These are phyloP conservation scores for Digitonthophagus gazella DNA, from an alignment of 2,888 invertebrate genomes.

Conservation along the genomic window DNA sequence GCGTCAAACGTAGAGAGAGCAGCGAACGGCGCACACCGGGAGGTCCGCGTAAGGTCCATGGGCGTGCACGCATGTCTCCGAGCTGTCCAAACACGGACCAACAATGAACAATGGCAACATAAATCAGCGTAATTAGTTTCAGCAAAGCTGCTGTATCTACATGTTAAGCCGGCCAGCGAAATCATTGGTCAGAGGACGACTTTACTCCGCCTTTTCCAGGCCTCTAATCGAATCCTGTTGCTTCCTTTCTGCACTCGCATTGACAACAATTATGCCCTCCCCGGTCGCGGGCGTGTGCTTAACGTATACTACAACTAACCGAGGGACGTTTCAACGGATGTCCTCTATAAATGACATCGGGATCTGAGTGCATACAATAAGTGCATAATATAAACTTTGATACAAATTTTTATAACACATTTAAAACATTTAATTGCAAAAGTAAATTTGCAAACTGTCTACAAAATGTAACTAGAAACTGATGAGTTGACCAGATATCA, in stretches of 20 bases:
- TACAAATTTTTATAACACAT: no score
- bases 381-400: no score
- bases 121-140: constrained; percentile 93
- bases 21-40: constrained; percentile 28
- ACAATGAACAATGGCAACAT: constrained; percentile 91
- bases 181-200: constrained; percentile 63
- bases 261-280: constrained; percentile 34
- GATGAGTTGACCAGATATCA: no score
- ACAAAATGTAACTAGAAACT: no score
- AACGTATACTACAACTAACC: constrained; percentile 5
- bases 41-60: constrained; percentile 37
- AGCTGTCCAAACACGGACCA: constrained; percentile 59
- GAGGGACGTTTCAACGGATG: constrained; percentile 14
- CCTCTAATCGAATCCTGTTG: constrained; percentile 37
- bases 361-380: no score
- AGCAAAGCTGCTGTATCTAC: constrained; percentile 55
- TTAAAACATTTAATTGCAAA: no score
- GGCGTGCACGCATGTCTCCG: constrained; percentile 50
- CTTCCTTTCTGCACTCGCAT: constrained; percentile 31
- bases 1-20: not conserved
- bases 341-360: not conserved
- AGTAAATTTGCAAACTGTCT: no score
- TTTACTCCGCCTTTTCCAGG: constrained; percentile 58
- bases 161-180: constrained; percentile 55
- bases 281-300: constrained; percentile 13